Base-by-base conservation (phyloP, 1,140 invertebrate genomes). In the Paracyclopina nana region DNA sequence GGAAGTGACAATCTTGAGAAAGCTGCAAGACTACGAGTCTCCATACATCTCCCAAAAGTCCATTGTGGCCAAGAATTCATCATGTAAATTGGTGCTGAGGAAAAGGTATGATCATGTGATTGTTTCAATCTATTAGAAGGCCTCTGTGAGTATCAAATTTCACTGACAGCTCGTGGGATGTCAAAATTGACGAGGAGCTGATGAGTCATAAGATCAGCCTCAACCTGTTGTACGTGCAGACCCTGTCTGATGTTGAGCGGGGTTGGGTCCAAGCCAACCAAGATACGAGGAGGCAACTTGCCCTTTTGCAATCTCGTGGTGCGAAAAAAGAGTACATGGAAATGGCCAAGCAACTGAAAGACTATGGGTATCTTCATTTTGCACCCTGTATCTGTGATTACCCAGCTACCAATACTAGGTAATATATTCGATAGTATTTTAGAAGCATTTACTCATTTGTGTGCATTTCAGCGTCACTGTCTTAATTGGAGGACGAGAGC, bases 1-100 rank as follows among this genome's bases (percentile, higher is more conserved):
- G 58, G 72, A 78, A 57, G 56, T 68, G 69, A 54, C 72, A 71
- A 75, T 90, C 63, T 63, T 91, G 38, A 73, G 88, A 52, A 83
- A 82, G 62, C 65, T 96, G 22, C 82, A 92, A 67, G 79, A 94
- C 61, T 96, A 91, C 74, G 91, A 97, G 72, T 90, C 86, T 53
- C 90, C 90, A 9, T 85, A 82, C 64, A 80, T 95, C 65, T 88
- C 87, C 48, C 73, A 84, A 58, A 81, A 72, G 57, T 70, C 72
- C 56, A n/a, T n/a, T n/a, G n/a, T n/a, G n/a, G 67, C 22, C 3
- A 24, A 70, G 57, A 70, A 68, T 57, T 64, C 63, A 22, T 68
- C 70, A 46, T 72, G 76, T 63, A 75, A 73, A 65, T 72, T 84
- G 63, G 71, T 80, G 49, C 66, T 84, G 56, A 71, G 79, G 56